These are phyloP conservation scores for Nectonema munidae DNA, from an alignment of 2,888 invertebrate species.

Conservation along the genomic window DNA sequence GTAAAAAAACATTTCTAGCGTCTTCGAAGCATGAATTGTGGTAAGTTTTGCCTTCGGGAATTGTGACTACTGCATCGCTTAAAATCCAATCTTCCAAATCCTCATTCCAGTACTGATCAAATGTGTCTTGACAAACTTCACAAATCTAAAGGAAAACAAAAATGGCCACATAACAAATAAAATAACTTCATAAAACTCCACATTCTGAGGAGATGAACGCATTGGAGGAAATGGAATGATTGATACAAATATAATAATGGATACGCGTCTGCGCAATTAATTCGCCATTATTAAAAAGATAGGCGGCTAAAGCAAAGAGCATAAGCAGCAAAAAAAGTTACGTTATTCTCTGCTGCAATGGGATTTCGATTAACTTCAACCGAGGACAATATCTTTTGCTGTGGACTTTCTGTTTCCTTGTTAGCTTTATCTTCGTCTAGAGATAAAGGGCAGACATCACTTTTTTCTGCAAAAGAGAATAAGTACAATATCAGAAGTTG, in stretches of 20 bases:
- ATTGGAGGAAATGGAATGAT: no score
- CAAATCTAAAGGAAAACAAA: constrained; percentile 37
- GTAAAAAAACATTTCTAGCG: no score
- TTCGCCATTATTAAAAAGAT: no score
- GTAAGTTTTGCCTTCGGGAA: constrained; percentile 38
- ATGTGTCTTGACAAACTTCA: constrained; percentile 58
- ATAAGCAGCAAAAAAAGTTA: background rate
- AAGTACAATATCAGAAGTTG: no score
- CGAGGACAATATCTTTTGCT: no score
- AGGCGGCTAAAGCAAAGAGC: no score
- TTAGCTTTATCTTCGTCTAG: background rate
- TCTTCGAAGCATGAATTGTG: constrained; percentile 67
- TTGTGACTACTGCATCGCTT: constrained; percentile 36
- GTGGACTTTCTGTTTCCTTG: background rate
- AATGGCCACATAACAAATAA: no score
- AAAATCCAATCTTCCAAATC: constrained; percentile 91
- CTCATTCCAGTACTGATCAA: constrained; percentile 77
- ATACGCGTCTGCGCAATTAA: no score
- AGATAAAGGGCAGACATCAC: background rate
- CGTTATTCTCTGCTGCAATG: constrained; percentile 8
- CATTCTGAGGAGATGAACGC: no score
- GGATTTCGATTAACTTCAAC: no score
- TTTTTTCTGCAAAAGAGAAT: no score
- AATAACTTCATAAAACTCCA: no score
- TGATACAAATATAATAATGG: constrained; percentile 1